Evolutionary conservation across 2,113 vertebrate species (phyloP).

Genomic region (human): DNA sequence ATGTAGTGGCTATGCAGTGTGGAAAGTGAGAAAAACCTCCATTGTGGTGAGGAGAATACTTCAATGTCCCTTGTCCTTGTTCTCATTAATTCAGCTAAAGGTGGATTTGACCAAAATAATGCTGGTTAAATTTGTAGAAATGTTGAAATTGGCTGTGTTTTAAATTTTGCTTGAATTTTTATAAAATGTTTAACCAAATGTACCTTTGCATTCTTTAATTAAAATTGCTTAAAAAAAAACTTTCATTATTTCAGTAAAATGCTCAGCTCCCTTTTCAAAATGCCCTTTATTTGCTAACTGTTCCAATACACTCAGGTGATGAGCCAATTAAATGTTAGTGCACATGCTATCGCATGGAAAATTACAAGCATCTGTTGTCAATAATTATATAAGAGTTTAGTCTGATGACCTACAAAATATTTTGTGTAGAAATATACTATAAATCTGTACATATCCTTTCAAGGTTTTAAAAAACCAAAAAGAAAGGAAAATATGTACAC

Average conservation of each 20-base stretch:
- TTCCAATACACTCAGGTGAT: constrained; percentile 82
- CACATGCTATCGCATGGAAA: constrained; percentile 82
- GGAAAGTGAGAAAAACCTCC: constrained; percentile 82
- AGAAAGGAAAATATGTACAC: constrained; percentile 55
- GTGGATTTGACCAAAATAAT: constrained; percentile 78
- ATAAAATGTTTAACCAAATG: constrained; percentile 85
- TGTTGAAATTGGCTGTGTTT: constrained; percentile 81
- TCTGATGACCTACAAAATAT: constrained; percentile 67
- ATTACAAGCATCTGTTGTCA: constrained; percentile 78
- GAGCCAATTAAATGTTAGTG: constrained; percentile 72
- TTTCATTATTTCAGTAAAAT: constrained; percentile 77
- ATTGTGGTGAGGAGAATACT: constrained; percentile 83
- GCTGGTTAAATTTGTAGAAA: constrained; percentile 80
- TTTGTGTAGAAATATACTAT: constrained; percentile 70
- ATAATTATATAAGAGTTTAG: constrained; percentile 63
- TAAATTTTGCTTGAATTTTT: constrained; percentile 86
- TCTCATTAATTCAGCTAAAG: constrained; percentile 71
- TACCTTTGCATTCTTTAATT: constrained; percentile 85
- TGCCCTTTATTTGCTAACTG: constrained; percentile 74
- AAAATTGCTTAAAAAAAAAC: constrained; percentile 77
- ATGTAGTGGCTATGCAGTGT: constrained; percentile 80
- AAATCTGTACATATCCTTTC: constrained; percentile 58
- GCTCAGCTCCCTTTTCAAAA: constrained; percentile 70
- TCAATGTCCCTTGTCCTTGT: constrained; percentile 70
- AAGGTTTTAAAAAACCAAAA: constrained; percentile 56